Evolutionary conservation across 2,113 vertebrate species (phyloP).

Genomic region (Rhizomys pruinosus): DNA sequence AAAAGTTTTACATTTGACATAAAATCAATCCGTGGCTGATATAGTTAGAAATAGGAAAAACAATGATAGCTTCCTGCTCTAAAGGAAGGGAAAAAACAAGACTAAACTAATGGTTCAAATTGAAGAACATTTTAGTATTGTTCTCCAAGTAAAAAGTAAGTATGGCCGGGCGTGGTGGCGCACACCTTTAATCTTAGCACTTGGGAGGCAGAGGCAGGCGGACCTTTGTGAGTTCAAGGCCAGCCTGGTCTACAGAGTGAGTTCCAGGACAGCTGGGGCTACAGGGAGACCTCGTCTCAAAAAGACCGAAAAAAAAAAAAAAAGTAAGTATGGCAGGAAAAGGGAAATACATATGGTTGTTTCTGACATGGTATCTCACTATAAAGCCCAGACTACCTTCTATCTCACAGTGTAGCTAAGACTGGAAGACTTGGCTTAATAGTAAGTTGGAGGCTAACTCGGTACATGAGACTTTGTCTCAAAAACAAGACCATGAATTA

Average conservation of each 20-base stretch:
- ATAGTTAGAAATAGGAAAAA: not conserved
- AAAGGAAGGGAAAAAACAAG: not conserved
- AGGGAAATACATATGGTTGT: not conserved
- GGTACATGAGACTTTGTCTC: no score
- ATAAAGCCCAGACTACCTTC: not conserved
- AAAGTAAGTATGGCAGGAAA: no score
- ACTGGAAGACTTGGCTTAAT: no score
- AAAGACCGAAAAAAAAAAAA: no score
- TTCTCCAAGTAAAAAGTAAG: not conserved
- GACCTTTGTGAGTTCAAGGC: not conserved
- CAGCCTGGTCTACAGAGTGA: no score
- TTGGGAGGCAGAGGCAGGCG: no score
- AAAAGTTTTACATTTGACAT: not conserved
- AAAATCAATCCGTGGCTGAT: slow-evolving; percentile 11
- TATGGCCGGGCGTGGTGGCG: not conserved
- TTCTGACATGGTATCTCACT: not conserved
- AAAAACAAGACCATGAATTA: no score
- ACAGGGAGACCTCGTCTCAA: no score
- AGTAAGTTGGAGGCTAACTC: no score
- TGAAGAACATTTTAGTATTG: not conserved
- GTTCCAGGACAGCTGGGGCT: no score
- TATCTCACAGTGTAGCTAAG: not conserved
- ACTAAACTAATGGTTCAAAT: slow-evolving; percentile 1
- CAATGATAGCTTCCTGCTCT: not conserved
- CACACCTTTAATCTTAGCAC: no score